Evolutionary conservation across 2,113 vertebrate genomes (phyloP).

Genomic region (Semicossyphus pulcher): DNA sequence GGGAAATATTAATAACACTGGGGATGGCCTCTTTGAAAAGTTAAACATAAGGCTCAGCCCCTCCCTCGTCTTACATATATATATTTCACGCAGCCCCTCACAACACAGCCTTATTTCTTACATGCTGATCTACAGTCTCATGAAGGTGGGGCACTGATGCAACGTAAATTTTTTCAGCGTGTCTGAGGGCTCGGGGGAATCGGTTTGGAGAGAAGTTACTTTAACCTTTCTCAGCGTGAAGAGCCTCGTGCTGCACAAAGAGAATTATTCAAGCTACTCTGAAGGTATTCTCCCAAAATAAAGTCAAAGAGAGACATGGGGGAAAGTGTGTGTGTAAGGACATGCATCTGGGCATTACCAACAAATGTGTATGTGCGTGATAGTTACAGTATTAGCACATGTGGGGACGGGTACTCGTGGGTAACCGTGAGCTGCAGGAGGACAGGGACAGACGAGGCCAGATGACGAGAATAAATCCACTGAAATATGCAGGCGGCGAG

Average conservation of each 20-base stretch:
- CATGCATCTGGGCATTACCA: neutral
- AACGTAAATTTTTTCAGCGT: constrained; percentile 56
- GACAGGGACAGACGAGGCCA: constrained; percentile 49
- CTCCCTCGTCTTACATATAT: neutral
- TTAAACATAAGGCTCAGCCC: neutral
- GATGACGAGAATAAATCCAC: constrained; percentile 57
- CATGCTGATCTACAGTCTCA: constrained; percentile 3
- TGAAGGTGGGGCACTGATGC: constrained; percentile 30
- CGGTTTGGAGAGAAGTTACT: constrained; percentile 55
- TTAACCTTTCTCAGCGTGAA: constrained; percentile 59
- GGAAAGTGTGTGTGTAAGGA: neutral
- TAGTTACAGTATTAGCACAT: neutral
- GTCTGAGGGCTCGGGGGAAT: constrained; percentile 46
- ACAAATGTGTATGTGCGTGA: neutral
- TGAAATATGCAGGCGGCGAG: constrained; percentile 71
- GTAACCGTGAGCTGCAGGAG: neutral
- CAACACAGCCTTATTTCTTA: neutral
- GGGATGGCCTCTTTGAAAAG: neutral
- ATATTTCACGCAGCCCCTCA: neutral
- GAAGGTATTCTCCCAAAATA: constrained; percentile 55
- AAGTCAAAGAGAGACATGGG: constrained; percentile 27
- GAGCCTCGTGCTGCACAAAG: constrained; percentile 65
- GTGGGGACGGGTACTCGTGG: neutral
- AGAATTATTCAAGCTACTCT: constrained; percentile 69
- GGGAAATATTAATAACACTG: neutral